These are phyloP conservation scores for Antheraea mylitta DNA, from an alignment of 1,140 invertebrate genomes.

Conservation along the genomic window DNA sequence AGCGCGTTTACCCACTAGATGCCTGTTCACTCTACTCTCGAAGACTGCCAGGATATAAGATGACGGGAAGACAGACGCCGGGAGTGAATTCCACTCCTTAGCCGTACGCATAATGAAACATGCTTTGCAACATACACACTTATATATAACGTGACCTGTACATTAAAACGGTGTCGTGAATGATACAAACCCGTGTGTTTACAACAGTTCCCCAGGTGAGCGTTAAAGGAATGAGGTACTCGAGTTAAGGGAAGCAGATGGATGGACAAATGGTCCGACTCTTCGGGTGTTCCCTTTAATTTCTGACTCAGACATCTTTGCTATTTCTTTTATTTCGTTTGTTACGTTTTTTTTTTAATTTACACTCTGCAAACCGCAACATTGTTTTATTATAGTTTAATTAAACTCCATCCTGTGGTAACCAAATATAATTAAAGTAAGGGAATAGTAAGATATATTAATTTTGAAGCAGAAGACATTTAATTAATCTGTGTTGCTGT, in stretches of 20 bases:
- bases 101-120: too few relatives aligned
- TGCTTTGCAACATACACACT: too few relatives aligned
- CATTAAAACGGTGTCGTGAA: background rate
- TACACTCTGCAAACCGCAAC: background rate
- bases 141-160: too few relatives aligned
- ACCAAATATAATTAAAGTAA: background rate
- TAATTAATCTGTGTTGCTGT: too few relatives aligned
- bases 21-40: too few relatives aligned
- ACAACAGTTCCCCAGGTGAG: conserved; percentile 34
- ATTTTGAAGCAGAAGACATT: background rate
- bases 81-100: too few relatives aligned
- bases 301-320: conserved; percentile 17
- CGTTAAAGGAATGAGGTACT: conserved; percentile 33
- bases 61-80: too few relatives aligned
- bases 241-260: conserved; percentile 29
- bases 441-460: background rate
- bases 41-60: too few relatives aligned
- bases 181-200: conserved; percentile 12
- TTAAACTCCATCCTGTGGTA: background rate
- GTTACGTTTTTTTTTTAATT: background rate
- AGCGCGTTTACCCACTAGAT: too few relatives aligned
- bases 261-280: conserved; percentile 30
- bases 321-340: conserved; percentile 19
- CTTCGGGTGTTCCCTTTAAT: conserved; percentile 20
- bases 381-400: background rate